Evolutionary conservation across 2,113 vertebrate species (phyloP).

Genomic region (Nothobranchius kuhntae): DNA sequence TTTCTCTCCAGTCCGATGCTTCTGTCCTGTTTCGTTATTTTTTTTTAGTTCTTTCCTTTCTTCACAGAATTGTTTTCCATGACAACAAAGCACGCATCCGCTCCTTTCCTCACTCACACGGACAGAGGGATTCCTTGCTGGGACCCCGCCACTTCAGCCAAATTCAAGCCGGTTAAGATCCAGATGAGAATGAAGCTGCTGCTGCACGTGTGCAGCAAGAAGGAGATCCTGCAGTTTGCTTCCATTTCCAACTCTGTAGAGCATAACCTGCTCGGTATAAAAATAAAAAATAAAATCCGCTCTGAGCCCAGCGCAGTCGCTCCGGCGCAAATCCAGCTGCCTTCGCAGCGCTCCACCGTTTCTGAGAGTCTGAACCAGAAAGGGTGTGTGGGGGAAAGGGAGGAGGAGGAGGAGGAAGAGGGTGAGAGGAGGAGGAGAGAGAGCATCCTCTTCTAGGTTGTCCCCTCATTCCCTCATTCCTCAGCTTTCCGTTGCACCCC

Average conservation of each 20-base stretch:
- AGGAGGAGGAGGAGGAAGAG: conserved; percentile 17
- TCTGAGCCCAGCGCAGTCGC: conserved; percentile 3
- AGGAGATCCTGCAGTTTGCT: conserved; percentile 56
- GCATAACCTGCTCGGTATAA: neutral
- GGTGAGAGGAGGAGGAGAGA: conserved; percentile 9
- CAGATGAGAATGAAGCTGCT: conserved; percentile 75
- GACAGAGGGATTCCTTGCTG: conserved; percentile 96
- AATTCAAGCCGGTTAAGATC: conserved; percentile 79
- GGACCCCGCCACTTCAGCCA: conserved; percentile 83
- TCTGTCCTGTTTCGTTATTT: no score
- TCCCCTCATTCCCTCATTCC: neutral
- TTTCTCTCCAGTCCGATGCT: no score
- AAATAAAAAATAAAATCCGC: conserved; percentile 16
- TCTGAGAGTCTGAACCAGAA: conserved; percentile 7
- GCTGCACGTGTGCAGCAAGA: conserved; percentile 71
- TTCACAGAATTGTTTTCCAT: no score
- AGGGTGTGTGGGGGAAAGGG: conserved; percentile 17
- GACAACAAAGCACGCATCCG: no score
- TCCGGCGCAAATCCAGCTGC: neutral
- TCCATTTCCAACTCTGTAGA: conserved; percentile 71
- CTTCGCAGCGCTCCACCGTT: conserved; percentile 47
- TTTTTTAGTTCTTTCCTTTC: no score
- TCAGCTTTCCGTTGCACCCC: neutral
- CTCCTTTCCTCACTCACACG: conserved; percentile 73
- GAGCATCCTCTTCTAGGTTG: conserved; percentile 8